Evolutionary conservation across 1,140 invertebrate species (phyloP).

Genomic region (Gyrodactylus bullatarudis): DNA sequence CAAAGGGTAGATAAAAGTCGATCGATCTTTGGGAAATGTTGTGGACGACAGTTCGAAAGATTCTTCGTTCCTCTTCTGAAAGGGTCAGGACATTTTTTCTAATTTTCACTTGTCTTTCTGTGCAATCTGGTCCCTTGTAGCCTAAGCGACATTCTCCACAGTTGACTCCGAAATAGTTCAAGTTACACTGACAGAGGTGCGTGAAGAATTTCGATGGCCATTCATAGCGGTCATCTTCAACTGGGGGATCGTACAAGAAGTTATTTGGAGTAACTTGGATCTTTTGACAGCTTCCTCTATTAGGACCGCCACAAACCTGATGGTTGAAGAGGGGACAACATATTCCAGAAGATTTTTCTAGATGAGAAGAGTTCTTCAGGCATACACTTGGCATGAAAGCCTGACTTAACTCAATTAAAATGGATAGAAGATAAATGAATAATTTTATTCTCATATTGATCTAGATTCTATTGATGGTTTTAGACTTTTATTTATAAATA

Average conservation of each 20-base stretch:
- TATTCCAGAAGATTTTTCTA: not conserved
- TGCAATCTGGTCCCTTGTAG: not conserved
- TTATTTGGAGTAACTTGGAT: not conserved
- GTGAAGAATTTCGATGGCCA: conserved; percentile 3
- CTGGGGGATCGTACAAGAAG: not conserved
- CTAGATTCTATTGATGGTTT: no score
- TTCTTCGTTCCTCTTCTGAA: not conserved
- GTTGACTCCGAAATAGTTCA: not conserved
- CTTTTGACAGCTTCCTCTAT: not conserved
- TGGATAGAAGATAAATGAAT: no score
- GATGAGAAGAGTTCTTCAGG: not conserved
- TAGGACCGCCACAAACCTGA: not conserved
- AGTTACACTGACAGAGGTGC: not conserved
- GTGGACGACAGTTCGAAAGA: not conserved
- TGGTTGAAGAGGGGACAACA: not conserved
- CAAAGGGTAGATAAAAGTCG: not conserved
- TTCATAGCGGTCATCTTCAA: not conserved
- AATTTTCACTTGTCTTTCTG: not conserved
- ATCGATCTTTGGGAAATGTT: not conserved
- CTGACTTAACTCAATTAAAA: no score
- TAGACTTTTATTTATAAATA: no score
- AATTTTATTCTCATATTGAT: no score
- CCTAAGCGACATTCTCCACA: not conserved
- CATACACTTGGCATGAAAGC: not conserved
- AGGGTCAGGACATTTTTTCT: not conserved